Percentiles rank a stretch among this genome's conserved stretches.
Conservation (phyloP, 2,888 invertebrate species). For the Platycheirus albimanus region DNA sequence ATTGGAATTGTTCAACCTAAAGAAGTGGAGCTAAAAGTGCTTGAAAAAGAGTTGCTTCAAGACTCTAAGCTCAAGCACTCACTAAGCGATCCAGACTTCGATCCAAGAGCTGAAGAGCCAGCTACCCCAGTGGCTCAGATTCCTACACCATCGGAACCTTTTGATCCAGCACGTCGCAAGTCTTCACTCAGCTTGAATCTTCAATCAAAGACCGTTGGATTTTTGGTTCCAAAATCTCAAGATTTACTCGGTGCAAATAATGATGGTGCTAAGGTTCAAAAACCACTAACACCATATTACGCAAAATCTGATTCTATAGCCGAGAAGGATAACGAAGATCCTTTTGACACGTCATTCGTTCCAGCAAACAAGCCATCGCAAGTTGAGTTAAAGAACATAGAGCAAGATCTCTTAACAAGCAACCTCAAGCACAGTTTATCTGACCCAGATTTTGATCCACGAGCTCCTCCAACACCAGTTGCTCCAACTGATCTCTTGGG, state of each 20-base stretch:
- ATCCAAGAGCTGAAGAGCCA: slow-evolving; percentile 87
- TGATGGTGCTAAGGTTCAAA: slow-evolving; percentile 85
- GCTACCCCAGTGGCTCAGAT: slow-evolving; percentile 64
- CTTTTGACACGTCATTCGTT: slow-evolving; percentile 94
- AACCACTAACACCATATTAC: slow-evolving; percentile 93
- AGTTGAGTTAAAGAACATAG: slow-evolving; percentile 90
- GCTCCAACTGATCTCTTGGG: slow-evolving; percentile 82
- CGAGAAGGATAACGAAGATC: slow-evolving; percentile 86
- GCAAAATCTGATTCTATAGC: slow-evolving; percentile 82
- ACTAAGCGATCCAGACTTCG: slow-evolving; percentile 90
- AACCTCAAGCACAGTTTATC: slow-evolving; percentile 85
- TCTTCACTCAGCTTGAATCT: slow-evolving; percentile 86
- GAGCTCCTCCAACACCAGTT: slow-evolving; percentile 82
- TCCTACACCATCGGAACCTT: slow-evolving; percentile 69
- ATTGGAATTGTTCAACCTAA: slow-evolving; percentile 89
- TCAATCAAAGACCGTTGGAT: slow-evolving; percentile 85
- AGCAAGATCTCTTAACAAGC: slow-evolving; percentile 87
- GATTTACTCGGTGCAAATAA: slow-evolving; percentile 85
- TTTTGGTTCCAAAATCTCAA: slow-evolving; percentile 84
- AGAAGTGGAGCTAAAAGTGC: slow-evolving; percentile 89
- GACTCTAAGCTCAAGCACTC: slow-evolving; percentile 83
- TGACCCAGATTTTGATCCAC: slow-evolving; percentile 86
- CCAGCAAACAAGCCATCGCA: slow-evolving; percentile 89
- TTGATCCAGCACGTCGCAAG: slow-evolving; percentile 83
- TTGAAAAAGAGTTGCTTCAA: slow-evolving; percentile 90